Evolutionary conservation across 1,140 invertebrate species (phyloP).

Genomic region (Scaptomyza hsui): DNA sequence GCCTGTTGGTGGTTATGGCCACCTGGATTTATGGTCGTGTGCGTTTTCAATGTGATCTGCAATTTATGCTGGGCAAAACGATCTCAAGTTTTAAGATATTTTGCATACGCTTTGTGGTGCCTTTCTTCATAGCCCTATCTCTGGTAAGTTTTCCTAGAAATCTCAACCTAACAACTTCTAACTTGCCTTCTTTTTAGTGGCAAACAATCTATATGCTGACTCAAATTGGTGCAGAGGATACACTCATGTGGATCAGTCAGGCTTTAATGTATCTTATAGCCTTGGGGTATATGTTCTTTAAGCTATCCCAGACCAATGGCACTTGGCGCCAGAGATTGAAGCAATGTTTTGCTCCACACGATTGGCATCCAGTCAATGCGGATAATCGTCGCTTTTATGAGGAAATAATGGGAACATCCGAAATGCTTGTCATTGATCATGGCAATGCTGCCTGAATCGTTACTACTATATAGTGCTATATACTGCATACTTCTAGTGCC

Average conservation of each 20-base stretch:
- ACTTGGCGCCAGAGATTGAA: slow-evolving; percentile 53
- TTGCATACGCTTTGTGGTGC: slow-evolving; percentile 72
- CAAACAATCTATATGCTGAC: slow-evolving; percentile 44
- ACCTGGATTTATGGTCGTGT: slow-evolving; percentile 91
- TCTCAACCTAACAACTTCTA: too few species aligned
- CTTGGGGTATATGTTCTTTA: slow-evolving; percentile 68
- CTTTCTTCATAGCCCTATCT: slow-evolving; percentile 58
- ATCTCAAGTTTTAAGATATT: slow-evolving; percentile 85
- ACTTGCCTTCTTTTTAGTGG: slow-evolving; percentile 33
- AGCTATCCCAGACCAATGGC: slow-evolving; percentile 67
- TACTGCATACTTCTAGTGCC: slow-evolving; percentile 58
- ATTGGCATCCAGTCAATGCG: slow-evolving; percentile 81
- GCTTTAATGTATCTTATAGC: slow-evolving; percentile 55
- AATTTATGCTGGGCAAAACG: slow-evolving; percentile 91
- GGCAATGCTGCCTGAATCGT: slow-evolving; percentile 43
- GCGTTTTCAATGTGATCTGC: slow-evolving; percentile 89
- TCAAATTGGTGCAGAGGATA: slow-evolving; percentile 26
- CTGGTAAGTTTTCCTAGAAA: slow-evolving; percentile 43
- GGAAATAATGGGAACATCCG: slow-evolving; percentile 78
- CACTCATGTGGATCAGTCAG: slow-evolving; percentile 62
- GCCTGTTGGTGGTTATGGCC: slow-evolving; percentile 88
- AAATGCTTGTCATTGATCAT: slow-evolving; percentile 77
- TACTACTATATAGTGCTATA: not conserved
- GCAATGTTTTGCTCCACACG: slow-evolving; percentile 75
- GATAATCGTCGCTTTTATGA: slow-evolving; percentile 77